These are phyloP conservation scores for Pterostichus niger DNA, from an alignment of 2,888 invertebrate genomes.

Conservation along the genomic window DNA sequence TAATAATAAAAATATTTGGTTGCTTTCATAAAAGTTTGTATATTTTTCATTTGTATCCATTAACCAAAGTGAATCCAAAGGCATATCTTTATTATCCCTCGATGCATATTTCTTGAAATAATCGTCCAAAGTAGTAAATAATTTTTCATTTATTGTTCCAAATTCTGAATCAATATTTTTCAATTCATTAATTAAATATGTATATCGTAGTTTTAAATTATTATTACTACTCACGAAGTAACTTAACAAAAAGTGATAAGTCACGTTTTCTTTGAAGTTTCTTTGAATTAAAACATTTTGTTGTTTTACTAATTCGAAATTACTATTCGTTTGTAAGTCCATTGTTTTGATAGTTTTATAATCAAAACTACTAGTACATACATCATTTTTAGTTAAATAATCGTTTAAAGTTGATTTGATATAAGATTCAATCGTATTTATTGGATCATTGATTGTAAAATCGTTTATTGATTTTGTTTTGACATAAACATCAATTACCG, in stretches of 20 bases:
- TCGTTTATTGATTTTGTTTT: conserved; percentile 72
- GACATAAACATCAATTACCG: conserved; percentile 84
- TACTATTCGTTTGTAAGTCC: conserved; percentile 79
- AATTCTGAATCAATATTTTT: conserved; percentile 45
- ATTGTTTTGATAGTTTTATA: conserved; percentile 75
- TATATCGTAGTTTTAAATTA: conserved; percentile 74
- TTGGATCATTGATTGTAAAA: conserved; percentile 76
- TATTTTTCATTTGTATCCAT: conserved; percentile 70
- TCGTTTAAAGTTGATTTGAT: conserved; percentile 74
- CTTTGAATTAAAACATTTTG: conserved; percentile 76
- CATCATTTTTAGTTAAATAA: conserved; percentile 76
- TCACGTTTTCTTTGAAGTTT: conserved; percentile 21
- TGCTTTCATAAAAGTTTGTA: conserved; percentile 61
- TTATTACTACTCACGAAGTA: conserved; percentile 74
- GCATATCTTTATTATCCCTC: conserved; percentile 69
- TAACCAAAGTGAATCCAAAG: conserved; percentile 74
- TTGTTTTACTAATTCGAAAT: conserved; percentile 79
- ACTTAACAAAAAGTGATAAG: conserved; percentile 72
- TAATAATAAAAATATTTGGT: conserved; percentile 68
- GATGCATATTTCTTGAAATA: conserved; percentile 38
- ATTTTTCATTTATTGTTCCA: conserved; percentile 52
- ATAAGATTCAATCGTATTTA: conserved; percentile 78
- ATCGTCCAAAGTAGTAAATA: conserved; percentile 59
- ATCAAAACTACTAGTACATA: conserved; percentile 76
- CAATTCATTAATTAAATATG: conserved; percentile 68